These are phyloP conservation scores for Temnothorax longispinosus DNA, from an alignment of 1,140 invertebrate species.

Conservation along the genomic window DNA sequence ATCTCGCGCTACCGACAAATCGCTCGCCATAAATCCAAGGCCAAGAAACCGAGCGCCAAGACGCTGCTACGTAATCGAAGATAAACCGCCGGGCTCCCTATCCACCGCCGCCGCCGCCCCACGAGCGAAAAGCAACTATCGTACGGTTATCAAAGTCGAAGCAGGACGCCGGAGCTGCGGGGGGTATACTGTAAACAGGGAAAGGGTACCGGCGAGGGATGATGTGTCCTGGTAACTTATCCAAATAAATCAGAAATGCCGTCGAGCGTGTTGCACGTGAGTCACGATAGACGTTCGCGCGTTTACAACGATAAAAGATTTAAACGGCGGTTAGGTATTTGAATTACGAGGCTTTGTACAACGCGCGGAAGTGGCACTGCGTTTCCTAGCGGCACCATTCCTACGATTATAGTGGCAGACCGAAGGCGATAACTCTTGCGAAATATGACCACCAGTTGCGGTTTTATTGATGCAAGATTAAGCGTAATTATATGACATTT, in stretches of 20 bases:
- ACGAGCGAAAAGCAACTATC: slow-evolving; percentile 73
- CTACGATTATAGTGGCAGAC: slow-evolving; percentile 26
- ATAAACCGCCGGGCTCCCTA: slow-evolving; percentile 76
- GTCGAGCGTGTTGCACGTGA: slow-evolving; percentile 66
- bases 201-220: slow-evolving; percentile 67
- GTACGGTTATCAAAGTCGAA: slow-evolving; percentile 74
- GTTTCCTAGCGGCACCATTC: slow-evolving; percentile 21
- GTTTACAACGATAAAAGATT: slow-evolving; percentile 47
- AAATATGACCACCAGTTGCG: neutral
- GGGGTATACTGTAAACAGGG: slow-evolving; percentile 65
- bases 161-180: slow-evolving; percentile 63
- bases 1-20: slow-evolving; percentile 84
- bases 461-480: slow-evolving; percentile 39
- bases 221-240: slow-evolving; percentile 74
- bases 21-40: slow-evolving; percentile 83
- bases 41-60: slow-evolving; percentile 78
- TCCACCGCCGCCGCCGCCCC: slow-evolving; percentile 63
- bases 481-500: slow-evolving; percentile 19
- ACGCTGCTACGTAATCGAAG: slow-evolving; percentile 81
- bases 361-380: neutral
- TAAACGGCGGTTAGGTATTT: slow-evolving; percentile 41
- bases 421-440: slow-evolving; percentile 35
- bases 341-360: slow-evolving; percentile 23
- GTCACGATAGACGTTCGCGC: slow-evolving; percentile 43
- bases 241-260: slow-evolving; percentile 78